Percentiles rank a stretch among this genome's conserved stretches.
Evolutionary conservation across 1,140 invertebrate genomes (phyloP).

Genomic region (Zaprionus davidi): DNA sequence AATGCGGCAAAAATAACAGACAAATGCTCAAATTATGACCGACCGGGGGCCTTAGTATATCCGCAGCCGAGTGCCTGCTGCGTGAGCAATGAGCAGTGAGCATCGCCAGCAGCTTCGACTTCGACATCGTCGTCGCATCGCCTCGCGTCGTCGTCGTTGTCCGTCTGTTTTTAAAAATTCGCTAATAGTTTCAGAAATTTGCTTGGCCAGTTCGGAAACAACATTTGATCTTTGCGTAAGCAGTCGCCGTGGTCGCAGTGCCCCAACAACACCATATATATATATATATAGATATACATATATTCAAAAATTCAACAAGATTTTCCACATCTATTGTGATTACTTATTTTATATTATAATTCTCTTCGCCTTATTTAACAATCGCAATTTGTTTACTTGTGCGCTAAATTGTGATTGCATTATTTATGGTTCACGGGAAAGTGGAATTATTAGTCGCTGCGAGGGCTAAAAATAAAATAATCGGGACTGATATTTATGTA

Average conservation of each 20-base stretch:
- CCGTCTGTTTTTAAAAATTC: conserved; percentile 65
- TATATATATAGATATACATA: conserved; percentile 16
- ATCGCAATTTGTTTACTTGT: conserved; percentile 39
- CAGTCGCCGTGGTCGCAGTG: conserved; percentile 36
- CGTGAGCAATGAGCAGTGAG: conserved; percentile 21
- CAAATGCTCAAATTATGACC: conserved; percentile 59
- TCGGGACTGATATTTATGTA: conserved; percentile 84
- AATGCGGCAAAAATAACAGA: conserved; percentile 61
- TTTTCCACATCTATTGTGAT: conserved; percentile 28
- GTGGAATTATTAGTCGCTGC: conserved; percentile 69
- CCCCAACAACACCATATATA: conserved; percentile 11
- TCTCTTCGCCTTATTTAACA: conserved; percentile 13
- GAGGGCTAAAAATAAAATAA: conserved; percentile 83
- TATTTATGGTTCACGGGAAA: conserved; percentile 43
- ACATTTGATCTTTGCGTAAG: conserved; percentile 81
- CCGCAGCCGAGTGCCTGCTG: conserved; percentile 6
- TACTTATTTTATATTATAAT: conserved; percentile 17
- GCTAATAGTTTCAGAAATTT: conserved; percentile 79
- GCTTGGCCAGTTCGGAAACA: conserved; percentile 79
- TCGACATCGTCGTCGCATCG: conserved; percentile 21
- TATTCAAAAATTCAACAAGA: conserved; percentile 23
- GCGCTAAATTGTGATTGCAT: conserved; percentile 43
- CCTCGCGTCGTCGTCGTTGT: conserved; percentile 25
- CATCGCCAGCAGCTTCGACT: conserved; percentile 6
- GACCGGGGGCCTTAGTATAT: conserved; percentile 26